Conservation (phyloP, 2,113 vertebrate genomes). For the Psettodes erumei region DNA sequence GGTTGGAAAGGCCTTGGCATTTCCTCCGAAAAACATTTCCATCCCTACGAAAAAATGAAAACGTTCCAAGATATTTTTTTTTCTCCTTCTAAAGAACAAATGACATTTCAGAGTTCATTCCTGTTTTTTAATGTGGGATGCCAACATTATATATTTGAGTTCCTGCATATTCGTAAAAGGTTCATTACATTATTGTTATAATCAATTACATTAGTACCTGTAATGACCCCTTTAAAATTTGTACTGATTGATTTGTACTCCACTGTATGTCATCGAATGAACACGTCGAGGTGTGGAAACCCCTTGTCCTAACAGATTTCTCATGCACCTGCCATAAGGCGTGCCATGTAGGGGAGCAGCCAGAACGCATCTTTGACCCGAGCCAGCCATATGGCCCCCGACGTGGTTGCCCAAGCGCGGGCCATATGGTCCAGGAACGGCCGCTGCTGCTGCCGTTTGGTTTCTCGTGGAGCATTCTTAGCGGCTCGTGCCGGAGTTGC, state of each 20-base stretch:
- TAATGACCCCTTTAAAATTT: constrained; percentile 26
- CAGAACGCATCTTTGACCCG: constrained; percentile 68
- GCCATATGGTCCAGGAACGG: constrained; percentile 65
- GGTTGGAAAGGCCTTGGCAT: constrained; percentile 15
- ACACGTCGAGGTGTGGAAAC: constrained; percentile 56
- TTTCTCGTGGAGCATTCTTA: constrained; percentile 41
- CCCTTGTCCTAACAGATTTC: constrained; percentile 54
- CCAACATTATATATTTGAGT: not conserved
- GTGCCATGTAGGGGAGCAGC: constrained; percentile 51
- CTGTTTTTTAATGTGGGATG: not conserved
- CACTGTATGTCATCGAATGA: constrained; percentile 47
- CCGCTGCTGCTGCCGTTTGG: constrained; percentile 49
- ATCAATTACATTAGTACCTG: not conserved
- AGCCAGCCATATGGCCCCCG: constrained; percentile 67
- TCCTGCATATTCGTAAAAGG: not conserved
- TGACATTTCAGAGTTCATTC: not conserved
- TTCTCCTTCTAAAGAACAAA: not conserved
- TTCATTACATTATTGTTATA: not conserved
- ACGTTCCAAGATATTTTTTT: not conserved
- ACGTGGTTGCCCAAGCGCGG: constrained; percentile 33
- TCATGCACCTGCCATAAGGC: constrained; percentile 74
- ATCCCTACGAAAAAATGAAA: not conserved
- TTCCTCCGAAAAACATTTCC: not conserved
- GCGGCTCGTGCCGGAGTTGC: constrained; percentile 31
- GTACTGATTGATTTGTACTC: constrained; percentile 50